Conservation (phyloP, 2,888 invertebrate genomes). For the Drosophila heteroneura region DNA sequence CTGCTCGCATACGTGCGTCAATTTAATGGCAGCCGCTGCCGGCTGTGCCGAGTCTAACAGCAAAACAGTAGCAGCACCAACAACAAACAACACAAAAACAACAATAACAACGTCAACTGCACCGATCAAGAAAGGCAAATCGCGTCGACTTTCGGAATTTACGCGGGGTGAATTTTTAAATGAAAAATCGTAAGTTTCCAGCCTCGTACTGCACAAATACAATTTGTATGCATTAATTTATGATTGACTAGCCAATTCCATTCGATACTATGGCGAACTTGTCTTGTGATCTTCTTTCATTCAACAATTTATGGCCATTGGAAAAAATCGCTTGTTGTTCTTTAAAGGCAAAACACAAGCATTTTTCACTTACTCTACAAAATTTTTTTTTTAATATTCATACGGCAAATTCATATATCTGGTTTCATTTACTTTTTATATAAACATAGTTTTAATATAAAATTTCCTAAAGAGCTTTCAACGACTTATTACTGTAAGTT, state of each 20-base stretch:
- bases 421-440: not conserved
- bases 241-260: conserved; percentile 48
- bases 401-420: not conserved
- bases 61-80: conserved; percentile 32
- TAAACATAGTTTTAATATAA: not conserved
- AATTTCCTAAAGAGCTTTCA: not conserved
- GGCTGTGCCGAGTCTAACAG: conserved; percentile 56
- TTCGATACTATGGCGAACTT: conserved; percentile 14
- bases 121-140: conserved; percentile 84
- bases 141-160: conserved; percentile 86
- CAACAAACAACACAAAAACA: conserved; percentile 28
- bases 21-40: conserved; percentile 51
- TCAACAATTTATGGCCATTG: conserved; percentile 16
- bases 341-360: not conserved
- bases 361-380: not conserved
- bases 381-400: not conserved
- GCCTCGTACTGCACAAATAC: conserved; percentile 20
- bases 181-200: conserved; percentile 85
- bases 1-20: conserved; percentile 60
- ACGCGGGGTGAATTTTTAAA: conserved; percentile 86
- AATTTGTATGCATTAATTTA: conserved; percentile 49
- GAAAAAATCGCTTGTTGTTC: not conserved
- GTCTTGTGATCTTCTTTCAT: conserved; percentile 23
- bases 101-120: conserved; percentile 31
- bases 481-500: too few relatives aligned